These are phyloP conservation scores for Genyomyrus donnyi DNA, from an alignment of 2,113 vertebrate species.

Conservation along the genomic window DNA sequence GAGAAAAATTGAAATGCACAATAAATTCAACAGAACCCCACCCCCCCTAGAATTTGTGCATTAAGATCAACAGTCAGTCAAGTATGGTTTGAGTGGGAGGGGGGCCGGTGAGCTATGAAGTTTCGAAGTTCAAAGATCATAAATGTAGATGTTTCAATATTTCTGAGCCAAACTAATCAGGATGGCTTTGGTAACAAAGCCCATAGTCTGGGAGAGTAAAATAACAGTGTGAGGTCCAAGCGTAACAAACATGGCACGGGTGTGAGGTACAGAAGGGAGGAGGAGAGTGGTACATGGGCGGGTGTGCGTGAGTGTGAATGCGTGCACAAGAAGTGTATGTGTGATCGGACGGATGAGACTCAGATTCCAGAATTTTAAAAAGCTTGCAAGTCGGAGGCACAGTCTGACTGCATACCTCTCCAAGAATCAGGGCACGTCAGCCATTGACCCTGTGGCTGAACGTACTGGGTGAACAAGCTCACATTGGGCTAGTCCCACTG, in stretches of 20 bases:
- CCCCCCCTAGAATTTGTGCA: not conserved
- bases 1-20: not conserved
- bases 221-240: constrained; percentile 41
- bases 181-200: constrained; percentile 42
- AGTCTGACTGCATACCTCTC: not conserved
- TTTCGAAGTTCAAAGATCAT: constrained; percentile 21
- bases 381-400: not conserved
- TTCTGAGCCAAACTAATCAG: constrained; percentile 39
- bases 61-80: not conserved
- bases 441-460: not conserved
- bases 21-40: not conserved
- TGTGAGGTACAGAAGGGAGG: not conserved
- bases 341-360: not conserved
- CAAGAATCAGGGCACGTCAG: not conserved
- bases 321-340: not conserved
- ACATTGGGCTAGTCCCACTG: not conserved
- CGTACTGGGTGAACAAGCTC: not conserved
- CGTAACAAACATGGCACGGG: constrained; percentile 28
- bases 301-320: constrained; percentile 8
- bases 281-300: not conserved
- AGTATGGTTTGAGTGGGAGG: not conserved
- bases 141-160: constrained; percentile 35
- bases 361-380: not conserved
- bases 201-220: constrained; percentile 25
- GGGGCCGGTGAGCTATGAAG: not conserved